Percentiles rank a stretch among this genome's conserved stretches.
These are phyloP conservation scores for Smutsia temminckii DNA, from an alignment of 2,797 vertebrate species.

Conservation along the genomic window DNA sequence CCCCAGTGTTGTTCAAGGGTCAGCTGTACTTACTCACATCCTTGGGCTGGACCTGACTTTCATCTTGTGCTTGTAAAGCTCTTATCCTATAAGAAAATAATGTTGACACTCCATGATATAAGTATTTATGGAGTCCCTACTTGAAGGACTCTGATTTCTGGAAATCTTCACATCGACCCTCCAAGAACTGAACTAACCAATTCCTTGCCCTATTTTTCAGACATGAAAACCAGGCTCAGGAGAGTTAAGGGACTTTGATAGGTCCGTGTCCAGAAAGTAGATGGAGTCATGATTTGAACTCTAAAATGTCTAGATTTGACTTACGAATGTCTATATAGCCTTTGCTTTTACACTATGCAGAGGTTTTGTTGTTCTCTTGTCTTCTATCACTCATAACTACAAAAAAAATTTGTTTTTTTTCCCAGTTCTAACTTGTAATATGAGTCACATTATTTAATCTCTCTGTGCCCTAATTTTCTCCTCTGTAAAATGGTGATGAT, in stretches of 20 bases:
- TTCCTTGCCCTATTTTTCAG: neutral
- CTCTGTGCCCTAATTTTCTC: neutral
- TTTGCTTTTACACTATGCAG: neutral
- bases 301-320: neutral
- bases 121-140: neutral
- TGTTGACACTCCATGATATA: neutral
- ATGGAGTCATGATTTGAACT: neutral
- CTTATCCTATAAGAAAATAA: neutral
- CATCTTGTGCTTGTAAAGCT: neutral
- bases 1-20: no score
- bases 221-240: neutral
- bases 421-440: neutral
- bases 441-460: neutral
- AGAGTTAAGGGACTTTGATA: neutral
- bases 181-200: neutral
- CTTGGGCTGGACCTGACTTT: no score
- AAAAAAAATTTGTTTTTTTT: neutral
- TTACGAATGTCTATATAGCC: neutral
- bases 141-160: neutral
- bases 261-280: neutral
- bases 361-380: no score
- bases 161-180: neutral
- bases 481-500: neutral
- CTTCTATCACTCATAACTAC: fast-evolving
- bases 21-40: neutral